These are phyloP conservation scores for mouse (Mus musculus) DNA, from an alignment of 2,113 vertebrate species.

Conservation along the genomic window GRCm39 chr14:31371001-31371500, in stretches of 20 bases:
- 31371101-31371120: background rate
- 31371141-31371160: background rate
- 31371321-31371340: background rate
- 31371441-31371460: background rate
- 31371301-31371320: background rate
- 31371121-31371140: background rate
- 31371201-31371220: background rate
- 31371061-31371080: background rate
- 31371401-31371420: background rate
- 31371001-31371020: background rate
- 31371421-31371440: background rate
- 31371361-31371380: background rate
- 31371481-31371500: background rate
- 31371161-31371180: background rate
- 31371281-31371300: constrained; percentile 27
- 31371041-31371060: too few species aligned
- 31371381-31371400: background rate
- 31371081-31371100: background rate
- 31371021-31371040: background rate
- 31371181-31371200: background rate
- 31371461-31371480: background rate
- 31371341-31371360: background rate
- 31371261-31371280: background rate
- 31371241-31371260: background rate
- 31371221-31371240: background rate